Base-by-base conservation (phyloP, 2,113 vertebrate genomes). In the Oreocharis arfaki region DNA sequence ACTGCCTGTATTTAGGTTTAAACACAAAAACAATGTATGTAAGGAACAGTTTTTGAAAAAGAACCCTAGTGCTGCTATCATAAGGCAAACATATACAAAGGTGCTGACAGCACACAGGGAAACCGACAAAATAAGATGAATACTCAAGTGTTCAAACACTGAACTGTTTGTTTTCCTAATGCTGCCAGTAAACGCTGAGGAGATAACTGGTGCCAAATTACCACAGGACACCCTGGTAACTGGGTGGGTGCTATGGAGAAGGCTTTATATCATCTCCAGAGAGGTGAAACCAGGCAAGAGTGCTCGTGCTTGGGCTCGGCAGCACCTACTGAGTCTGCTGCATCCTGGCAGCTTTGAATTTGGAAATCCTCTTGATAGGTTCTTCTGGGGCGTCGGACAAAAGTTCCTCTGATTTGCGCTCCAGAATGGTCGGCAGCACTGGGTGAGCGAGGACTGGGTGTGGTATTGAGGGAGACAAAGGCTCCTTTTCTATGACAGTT, bases 321-420 rank as follows among this genome's bases (percentile, higher is more conserved):
- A 87, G 82, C 44, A 70, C 76, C 96, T 97, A 98, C 52, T 71
- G 96, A 74, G 97, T 98, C 94, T 99, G 97, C 27, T 98, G 98
- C 98, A 99, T 95, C 90, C 99, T 98, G 97, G 99, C 98, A 95
- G 99, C 99, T 98, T 99, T 99, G 98, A 99, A 99, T 95, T 99
- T 99, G 6, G 98, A 98, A 94, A 98, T 97, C 79, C 98, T 98
- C 94, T 97, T 98, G 4, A 95, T 50, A 21, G 97, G 93, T 63
- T 98, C 98, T 70, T 98, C 98, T 5, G 98, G 87, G 4, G 90
- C 71, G 24, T 99, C 98, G 0, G 98, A 95, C n/a, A 82, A 64
- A 95, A 98, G 89, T 87, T 99, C 99, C 95, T 99, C 99, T 32
- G 98, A 98, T 85, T 98, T 99, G 83, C 98, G 98, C 97, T 99